These are phyloP conservation scores for Sorex fumeus DNA, from an alignment of 2,113 vertebrate species.

Conservation along the genomic window DNA sequence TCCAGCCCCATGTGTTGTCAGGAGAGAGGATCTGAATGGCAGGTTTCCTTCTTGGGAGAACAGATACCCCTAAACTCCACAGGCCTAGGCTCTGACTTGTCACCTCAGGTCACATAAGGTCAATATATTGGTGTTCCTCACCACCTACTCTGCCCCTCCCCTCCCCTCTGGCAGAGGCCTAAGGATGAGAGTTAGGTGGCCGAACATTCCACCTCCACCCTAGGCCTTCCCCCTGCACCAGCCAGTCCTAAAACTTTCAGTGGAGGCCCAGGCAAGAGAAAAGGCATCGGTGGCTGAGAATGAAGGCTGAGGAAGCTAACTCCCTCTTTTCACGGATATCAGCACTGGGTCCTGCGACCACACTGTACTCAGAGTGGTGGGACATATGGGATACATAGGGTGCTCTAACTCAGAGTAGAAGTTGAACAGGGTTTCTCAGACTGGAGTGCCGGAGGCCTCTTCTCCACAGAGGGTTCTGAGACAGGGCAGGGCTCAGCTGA, in stretches of 20 bases:
- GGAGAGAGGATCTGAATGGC: neutral
- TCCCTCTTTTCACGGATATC: neutral
- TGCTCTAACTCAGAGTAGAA: constrained; percentile 33
- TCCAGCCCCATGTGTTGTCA: constrained; percentile 17
- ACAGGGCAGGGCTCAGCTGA: neutral
- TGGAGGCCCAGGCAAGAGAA: neutral
- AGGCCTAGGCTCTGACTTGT: constrained; percentile 1
- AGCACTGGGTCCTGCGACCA: neutral
- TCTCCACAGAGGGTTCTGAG: neutral
- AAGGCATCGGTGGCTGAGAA: neutral
- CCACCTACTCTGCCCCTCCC: neutral
- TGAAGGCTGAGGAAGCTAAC: neutral
- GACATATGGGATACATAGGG: neutral
- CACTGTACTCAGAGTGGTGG: neutral
- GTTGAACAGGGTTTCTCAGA: constrained; percentile 46
- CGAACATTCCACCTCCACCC: constrained; percentile 24
- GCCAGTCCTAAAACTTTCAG: constrained; percentile 25
- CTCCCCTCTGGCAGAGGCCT: constrained; percentile 29
- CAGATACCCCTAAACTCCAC: constrained; percentile 24
- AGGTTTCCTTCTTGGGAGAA: constrained; percentile 38
- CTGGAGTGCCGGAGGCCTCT: constrained; percentile 19
- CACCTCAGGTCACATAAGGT: constrained; percentile 75
- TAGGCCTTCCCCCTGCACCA: neutral
- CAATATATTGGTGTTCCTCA: constrained; percentile 30
- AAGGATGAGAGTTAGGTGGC: neutral